phyloP scores from a whole-genome alignment of 2,888 invertebrate species.

The Spodoptera exigua region DNA sequence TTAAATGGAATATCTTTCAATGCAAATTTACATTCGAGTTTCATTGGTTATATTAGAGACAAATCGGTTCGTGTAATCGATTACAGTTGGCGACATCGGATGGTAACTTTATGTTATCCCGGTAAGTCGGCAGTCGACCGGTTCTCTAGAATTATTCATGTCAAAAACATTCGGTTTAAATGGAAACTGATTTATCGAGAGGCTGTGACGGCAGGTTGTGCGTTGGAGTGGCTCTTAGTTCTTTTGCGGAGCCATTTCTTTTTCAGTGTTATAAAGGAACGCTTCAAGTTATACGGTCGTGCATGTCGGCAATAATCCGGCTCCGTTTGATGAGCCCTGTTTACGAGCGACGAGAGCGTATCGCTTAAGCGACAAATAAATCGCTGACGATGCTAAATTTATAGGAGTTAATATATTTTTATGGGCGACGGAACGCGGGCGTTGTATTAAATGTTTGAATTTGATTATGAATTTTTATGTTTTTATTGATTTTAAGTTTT shows the following conservation, averaged over 20 bases:
- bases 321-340: slow-evolving; percentile 78
- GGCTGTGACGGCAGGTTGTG: slow-evolving; percentile 38
- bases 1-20: slow-evolving; percentile 77
- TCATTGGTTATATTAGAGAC: slow-evolving; percentile 54
- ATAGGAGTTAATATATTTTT: slow-evolving; percentile 85
- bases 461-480: slow-evolving; percentile 66
- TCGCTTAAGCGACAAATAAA: slow-evolving; percentile 82
- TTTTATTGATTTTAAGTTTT: slow-evolving; percentile 56
- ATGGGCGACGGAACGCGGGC: slow-evolving; percentile 69
- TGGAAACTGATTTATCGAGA: slow-evolving; percentile 59
- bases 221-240: slow-evolving; percentile 47
- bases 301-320: slow-evolving; percentile 77
- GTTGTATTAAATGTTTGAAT: slow-evolving; percentile 71
- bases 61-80: slow-evolving; percentile 54
- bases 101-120: slow-evolving; percentile 53
- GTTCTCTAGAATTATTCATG: slow-evolving; percentile 59
- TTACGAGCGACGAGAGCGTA: slow-evolving; percentile 79
- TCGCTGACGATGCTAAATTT: slow-evolving; percentile 84
- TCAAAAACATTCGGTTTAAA: slow-evolving; percentile 61
- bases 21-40: slow-evolving; percentile 75
- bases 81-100: slow-evolving; percentile 47
- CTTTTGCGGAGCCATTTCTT: slow-evolving; percentile 49
- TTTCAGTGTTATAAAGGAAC: slow-evolving; percentile 59
- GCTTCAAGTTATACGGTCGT: slow-evolving; percentile 69
- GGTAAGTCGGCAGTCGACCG: slow-evolving; percentile 34